Base-by-base conservation (phyloP, 2,797 vertebrate genomes). In the Takifugu rubripes region DNA sequence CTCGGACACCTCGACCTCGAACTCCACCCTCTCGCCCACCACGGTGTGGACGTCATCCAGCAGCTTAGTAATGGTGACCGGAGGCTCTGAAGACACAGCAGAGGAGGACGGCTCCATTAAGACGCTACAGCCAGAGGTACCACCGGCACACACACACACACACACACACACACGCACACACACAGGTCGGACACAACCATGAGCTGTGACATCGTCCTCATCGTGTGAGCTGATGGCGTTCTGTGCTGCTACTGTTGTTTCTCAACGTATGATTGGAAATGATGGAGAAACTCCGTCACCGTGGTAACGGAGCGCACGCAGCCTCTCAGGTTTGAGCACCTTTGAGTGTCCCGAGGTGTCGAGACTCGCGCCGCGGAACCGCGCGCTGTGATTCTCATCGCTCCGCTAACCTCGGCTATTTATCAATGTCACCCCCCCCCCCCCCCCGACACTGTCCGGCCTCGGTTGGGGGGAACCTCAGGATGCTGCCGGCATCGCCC, bases 1-100 rank as follows among this genome's bases (percentile, higher is more conserved):
- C 57, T 96, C 95, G 0, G 95, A 96, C 54, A 97, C 95, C 51
- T 96, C 95, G 16, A 94, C 92, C 56, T 90, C 87, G 60, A 97
- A 90, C 80, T 96, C 94, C 70, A 97, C 93, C 48, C 88, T 93
- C 59, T 97, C 94, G 0, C 93, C 94, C 54, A 93, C 94, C 59
- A 93, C 87, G 0, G 93, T 92, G 61, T 94, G 94, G 45, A 94
- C 88, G 49, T 97, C 95, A 36, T 96, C 94, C 29, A 96, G 89
- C 29, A 89, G 89, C 61, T 91, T 93, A 43, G 84, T 75, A 65
- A 96, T 91, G 75, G 91, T 89, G 46, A 96, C 69, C 0, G 95
- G 93, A 25, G 94, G 94, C 66, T 95, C 94, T 95, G 64, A 27
- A 49, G 49, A 54, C 40, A 51, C 56, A 67, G 0, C 0, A 1